A percentile compares a stretch with the other conserved stretches of the same genome.
Conservation (phyloP, 2,888 invertebrate species). For the Harmothoe impar region DNA sequence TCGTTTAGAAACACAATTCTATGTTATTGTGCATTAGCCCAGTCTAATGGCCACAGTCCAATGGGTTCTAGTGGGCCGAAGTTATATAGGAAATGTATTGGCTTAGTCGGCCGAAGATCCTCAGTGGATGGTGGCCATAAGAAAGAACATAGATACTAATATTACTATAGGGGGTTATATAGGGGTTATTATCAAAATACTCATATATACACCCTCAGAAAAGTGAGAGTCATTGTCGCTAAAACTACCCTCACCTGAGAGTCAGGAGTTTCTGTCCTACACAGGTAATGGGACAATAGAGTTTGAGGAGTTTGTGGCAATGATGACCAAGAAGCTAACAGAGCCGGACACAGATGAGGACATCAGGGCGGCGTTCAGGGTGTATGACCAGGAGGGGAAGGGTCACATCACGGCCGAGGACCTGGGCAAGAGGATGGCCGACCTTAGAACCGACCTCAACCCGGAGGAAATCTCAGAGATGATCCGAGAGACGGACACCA, state of each 20-base stretch:
- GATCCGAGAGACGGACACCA: slow-evolving; percentile 42
- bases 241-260: too few relatives aligned
- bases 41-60: too few relatives aligned
- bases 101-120: too few relatives aligned
- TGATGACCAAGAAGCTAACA: slow-evolving; percentile 55
- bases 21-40: too few relatives aligned
- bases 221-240: too few relatives aligned
- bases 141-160: not conserved
- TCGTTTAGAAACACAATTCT: too few relatives aligned
- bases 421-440: slow-evolving; percentile 33
- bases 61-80: too few relatives aligned
- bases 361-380: slow-evolving; percentile 49
- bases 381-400: slow-evolving; percentile 39
- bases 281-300: slow-evolving; percentile 65
- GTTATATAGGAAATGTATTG: too few relatives aligned
- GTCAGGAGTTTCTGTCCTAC: too few relatives aligned
- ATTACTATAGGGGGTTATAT: not conserved
- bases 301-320: slow-evolving; percentile 63
- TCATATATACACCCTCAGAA: too few relatives aligned
- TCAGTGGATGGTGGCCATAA: too few relatives aligned
- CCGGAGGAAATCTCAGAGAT: slow-evolving; percentile 56
- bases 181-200: not conserved
- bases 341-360: slow-evolving; percentile 63
- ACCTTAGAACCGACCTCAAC: slow-evolving; percentile 1
- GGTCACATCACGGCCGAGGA: slow-evolving; percentile 45